phyloP scores from a whole-genome alignment of 2,888 invertebrate species.

The Helleia helle region DNA sequence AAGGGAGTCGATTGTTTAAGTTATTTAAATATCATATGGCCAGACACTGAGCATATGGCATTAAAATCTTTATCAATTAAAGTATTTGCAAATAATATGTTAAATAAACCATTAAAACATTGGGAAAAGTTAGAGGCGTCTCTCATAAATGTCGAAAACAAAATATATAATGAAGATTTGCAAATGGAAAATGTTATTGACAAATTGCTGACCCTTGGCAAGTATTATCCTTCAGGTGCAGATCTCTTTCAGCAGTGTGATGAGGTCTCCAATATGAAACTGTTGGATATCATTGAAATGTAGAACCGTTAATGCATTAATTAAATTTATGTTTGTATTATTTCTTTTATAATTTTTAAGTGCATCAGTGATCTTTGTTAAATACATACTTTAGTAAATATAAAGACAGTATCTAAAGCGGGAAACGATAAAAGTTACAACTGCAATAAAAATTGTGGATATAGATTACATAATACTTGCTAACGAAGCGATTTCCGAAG shows the following conservation, averaged over 20 bases:
- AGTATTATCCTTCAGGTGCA: not conserved
- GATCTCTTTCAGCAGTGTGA: slow-evolving; percentile 2
- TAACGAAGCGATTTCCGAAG: too few species aligned
- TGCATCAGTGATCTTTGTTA: too few species aligned
- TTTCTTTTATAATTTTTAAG: too few species aligned
- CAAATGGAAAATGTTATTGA: slow-evolving; percentile 3
- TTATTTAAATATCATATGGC: not conserved
- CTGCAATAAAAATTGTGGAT: too few species aligned
- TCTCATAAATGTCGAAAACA: slow-evolving; percentile 1
- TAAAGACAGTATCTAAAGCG: too few species aligned
- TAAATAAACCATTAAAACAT: not conserved
- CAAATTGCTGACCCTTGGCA: slow-evolving; percentile 1
- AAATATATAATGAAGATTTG: slow-evolving; percentile 5
- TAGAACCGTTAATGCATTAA: too few species aligned
- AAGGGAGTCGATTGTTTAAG: not conserved
- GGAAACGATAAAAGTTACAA: too few species aligned
- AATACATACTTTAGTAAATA: too few species aligned
- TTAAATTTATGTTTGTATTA: too few species aligned
- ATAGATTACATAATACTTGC: too few species aligned
- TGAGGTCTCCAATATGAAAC: not conserved
- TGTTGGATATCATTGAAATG: not conserved
- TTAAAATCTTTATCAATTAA: not conserved
- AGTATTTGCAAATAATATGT: not conserved
- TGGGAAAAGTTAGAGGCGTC: not conserved
- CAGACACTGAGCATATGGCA: too few species aligned